Evolutionary conservation across 2,113 vertebrate species (phyloP).

Genomic region (Myrmophylax atrothorax): DNA sequence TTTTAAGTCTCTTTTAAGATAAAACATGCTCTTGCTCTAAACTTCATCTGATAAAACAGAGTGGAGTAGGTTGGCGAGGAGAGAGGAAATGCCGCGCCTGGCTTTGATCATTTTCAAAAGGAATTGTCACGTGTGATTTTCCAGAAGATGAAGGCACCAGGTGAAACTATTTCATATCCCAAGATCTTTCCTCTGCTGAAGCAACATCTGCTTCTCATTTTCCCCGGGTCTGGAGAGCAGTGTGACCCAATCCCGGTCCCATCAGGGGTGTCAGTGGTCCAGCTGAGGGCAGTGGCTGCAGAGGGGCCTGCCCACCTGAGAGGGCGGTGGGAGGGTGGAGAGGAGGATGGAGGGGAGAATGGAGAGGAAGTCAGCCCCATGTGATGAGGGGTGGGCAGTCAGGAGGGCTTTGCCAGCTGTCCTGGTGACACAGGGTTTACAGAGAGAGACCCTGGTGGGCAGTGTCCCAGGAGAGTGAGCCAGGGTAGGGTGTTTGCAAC

Average conservation of each 20-base stretch:
- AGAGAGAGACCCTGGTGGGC: neutral
- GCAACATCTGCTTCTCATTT: conserved; percentile 56
- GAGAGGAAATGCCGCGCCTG: conserved; percentile 30
- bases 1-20: conserved; percentile 24
- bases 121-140: conserved; percentile 35
- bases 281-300: neutral
- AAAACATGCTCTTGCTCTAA: conserved; percentile 34
- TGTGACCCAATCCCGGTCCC: neutral
- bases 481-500: rapidly evolving
- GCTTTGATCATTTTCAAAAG: conserved; percentile 69
- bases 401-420: neutral
- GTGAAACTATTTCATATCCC: conserved; percentile 61
- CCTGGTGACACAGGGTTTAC: neutral
- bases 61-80: neutral
- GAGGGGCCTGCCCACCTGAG: neutral
- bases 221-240: neutral
- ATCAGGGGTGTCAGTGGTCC: neutral
- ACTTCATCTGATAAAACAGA: conserved; percentile 40
- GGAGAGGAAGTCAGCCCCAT: neutral
- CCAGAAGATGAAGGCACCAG: conserved; percentile 62
- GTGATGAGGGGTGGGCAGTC: neutral
- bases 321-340: neutral
- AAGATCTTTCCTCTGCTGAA: conserved; percentile 22
- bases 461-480: rapidly evolving
- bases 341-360: neutral